phyloP scores from a whole-genome alignment of 2,797 vertebrate species.

The Furcifer pardalis region DNA sequence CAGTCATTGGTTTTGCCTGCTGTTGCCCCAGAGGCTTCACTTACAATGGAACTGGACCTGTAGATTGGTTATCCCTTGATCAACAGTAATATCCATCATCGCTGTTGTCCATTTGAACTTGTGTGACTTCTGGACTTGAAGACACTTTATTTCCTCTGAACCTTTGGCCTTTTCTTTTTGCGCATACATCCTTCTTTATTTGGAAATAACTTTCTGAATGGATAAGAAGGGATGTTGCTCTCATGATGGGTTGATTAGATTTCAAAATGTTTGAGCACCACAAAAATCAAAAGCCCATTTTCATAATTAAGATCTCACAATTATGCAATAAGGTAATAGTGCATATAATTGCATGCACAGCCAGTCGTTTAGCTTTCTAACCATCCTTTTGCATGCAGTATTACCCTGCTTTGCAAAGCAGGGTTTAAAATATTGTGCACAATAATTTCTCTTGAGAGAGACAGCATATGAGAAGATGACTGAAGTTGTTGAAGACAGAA shows the following conservation, averaged over 20 bases:
- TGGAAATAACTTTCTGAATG: constrained; percentile 23
- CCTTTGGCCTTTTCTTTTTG: fast-evolving
- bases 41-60: not conserved
- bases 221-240: constrained; percentile 25
- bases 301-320: constrained; percentile 45
- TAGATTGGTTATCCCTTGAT: not conserved
- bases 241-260: constrained; percentile 48
- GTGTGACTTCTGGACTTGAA: no score
- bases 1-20: not conserved
- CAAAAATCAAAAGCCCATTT: constrained; percentile 43
- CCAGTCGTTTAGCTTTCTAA: constrained; percentile 60
- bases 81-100: not conserved
- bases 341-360: constrained; percentile 54
- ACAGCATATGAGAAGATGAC: not conserved
- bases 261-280: not conserved
- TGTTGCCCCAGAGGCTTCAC: not conserved
- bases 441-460: not conserved
- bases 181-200: not conserved
- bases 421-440: constrained; percentile 11
- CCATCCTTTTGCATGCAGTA: constrained; percentile 54
- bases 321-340: constrained; percentile 51
- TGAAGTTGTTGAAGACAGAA: not conserved
- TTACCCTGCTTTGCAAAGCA: constrained; percentile 28
- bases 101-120: not conserved
- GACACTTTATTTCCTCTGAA: fast-evolving